Base-by-base conservation (phyloP, 2,888 invertebrate species). In the Hesperia comma region DNA sequence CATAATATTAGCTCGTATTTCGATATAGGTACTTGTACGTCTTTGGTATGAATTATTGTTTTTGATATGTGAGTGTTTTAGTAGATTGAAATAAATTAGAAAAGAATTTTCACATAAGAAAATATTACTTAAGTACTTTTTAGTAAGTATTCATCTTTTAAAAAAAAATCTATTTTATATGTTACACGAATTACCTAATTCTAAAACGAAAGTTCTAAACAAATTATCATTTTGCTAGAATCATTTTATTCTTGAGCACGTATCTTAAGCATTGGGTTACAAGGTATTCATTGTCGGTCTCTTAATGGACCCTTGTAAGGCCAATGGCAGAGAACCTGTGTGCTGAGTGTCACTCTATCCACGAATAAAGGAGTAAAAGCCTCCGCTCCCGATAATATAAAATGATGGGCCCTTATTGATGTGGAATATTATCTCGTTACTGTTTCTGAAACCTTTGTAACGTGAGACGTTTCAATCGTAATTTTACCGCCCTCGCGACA, bases 221-320 rank as follows among this genome's bases (percentile, higher is more conserved):
- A 26, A 26, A 5, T 37, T 40, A 77, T 72, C 78, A 74, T 78
- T 80, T 83, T 82, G 84, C 85, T 79, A 78, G 76, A 73, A 74
- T 80, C 79, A 85, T 85, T 86, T 83, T 83, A 82, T 79, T 82
- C 81, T 79, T 5, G 62, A 40, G 61, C 64, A 78, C 79, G 85
- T 81, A 83, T 84, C 87, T 89, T 87, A 90, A 85, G 83, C 88
- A 89, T 90, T 87, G 83, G 82, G 88, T 90, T 90, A 87, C 89
- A 80, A 72, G 82, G 79, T 83, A 85, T 71, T 86, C 86, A 84
- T 80, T 81, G 80, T 64, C 58, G 19, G 76, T 77, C 79, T 78
- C 76, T 83, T 90, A 90, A 90, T 90, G 90, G 90, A 89, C 90
- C 85, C 89, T 88, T 84, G 82, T 82, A 79, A 80, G 78, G 77